Percentiles rank a stretch among this genome's conserved stretches.
Evolutionary conservation across 64 coral and sea anemone species (phyloP).

Genomic region (Orbicella faveolata): DNA sequence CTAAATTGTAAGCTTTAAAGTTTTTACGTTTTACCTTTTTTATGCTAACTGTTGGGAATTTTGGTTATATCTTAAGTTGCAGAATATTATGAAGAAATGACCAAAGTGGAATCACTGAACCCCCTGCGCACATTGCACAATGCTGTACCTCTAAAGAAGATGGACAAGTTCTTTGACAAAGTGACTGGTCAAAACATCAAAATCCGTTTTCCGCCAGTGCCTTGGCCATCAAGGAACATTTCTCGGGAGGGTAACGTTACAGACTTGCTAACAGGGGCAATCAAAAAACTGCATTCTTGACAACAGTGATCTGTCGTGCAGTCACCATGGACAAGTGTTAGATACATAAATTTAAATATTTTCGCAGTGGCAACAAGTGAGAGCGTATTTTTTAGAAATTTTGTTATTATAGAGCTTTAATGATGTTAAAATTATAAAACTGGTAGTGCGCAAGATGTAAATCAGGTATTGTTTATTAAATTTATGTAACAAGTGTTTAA

Average conservation of each 20-base stretch:
- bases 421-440: too few species aligned
- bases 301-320: not conserved
- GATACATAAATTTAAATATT: too few species aligned
- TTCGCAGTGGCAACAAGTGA: too few species aligned
- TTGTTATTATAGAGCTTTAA: too few species aligned
- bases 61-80: not conserved
- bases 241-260: not conserved
- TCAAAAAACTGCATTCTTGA: constrained; percentile 16
- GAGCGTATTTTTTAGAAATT: too few species aligned
- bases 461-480: too few species aligned
- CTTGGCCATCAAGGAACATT: constrained; percentile 26
- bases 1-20: too few species aligned
- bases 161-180: constrained; percentile 48
- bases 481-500: too few species aligned
- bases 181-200: constrained; percentile 14
- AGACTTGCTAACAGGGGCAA: constrained; percentile 2
- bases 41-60: not conserved
- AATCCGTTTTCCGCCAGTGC: constrained; percentile 16
- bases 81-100: constrained; percentile 48
- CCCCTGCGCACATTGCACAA: constrained; percentile 53
- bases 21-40: not conserved
- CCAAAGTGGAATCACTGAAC: constrained; percentile 41
- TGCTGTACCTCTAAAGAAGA: constrained; percentile 20
- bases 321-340: not conserved
- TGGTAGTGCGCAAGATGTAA: too few species aligned